phyloP scores from a whole-genome alignment of 2,888 invertebrate genomes.

The Drosophila rellima region DNA sequence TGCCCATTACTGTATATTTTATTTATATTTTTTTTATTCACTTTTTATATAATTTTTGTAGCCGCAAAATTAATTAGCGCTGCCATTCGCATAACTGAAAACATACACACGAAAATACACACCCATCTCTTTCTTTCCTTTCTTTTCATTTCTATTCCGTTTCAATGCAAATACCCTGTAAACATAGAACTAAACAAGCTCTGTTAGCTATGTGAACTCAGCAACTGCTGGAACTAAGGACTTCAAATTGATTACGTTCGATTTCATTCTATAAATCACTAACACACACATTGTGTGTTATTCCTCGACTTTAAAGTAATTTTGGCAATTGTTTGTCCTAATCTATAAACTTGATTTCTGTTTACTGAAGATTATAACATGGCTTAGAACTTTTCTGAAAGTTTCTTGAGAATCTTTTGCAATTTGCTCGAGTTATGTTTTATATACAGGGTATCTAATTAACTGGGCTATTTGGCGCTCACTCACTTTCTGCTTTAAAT shows the following conservation, averaged over 20 bases:
- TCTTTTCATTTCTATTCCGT: constrained; percentile 14
- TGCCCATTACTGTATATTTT: constrained; percentile 68
- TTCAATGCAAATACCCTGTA: constrained; percentile 26
- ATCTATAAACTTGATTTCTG: not conserved
- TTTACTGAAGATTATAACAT: not conserved
- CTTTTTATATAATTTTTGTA: constrained; percentile 65
- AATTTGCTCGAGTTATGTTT: not conserved
- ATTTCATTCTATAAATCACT: not conserved
- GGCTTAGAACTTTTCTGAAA: not conserved
- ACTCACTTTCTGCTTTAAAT: constrained; percentile 33
- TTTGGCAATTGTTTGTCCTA: too few relatives aligned
- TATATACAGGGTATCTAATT: constrained; percentile 36
- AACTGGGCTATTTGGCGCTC: not conserved
- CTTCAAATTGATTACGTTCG: not conserved
- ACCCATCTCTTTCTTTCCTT: too few relatives aligned
- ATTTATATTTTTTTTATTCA: constrained; percentile 65
- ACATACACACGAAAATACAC: constrained; percentile 6
- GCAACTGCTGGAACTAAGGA: not conserved
- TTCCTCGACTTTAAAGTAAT: not conserved
- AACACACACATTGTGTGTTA: not conserved
- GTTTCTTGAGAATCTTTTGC: not conserved
- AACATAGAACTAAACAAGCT: not conserved
- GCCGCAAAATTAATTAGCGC: constrained; percentile 71
- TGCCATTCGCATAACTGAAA: constrained; percentile 58
- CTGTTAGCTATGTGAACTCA: not conserved